These are phyloP conservation scores for Cercopithecus mitis DNA, from an alignment of 2,797 vertebrate genomes.

Conservation along the genomic window DNA sequence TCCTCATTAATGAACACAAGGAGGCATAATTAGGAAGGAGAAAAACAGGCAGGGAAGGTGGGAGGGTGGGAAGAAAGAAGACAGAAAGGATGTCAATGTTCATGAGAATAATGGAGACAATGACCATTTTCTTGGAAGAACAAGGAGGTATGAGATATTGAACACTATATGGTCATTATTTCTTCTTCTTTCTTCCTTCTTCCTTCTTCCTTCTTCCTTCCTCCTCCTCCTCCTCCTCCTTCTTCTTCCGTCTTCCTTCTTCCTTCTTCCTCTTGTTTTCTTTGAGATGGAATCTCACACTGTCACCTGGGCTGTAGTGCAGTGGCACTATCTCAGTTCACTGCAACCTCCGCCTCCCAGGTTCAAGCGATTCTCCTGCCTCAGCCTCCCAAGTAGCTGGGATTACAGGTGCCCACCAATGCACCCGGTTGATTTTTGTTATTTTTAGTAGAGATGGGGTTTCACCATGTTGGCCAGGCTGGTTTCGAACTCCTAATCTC, in stretches of 20 bases:
- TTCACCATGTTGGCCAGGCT: background rate
- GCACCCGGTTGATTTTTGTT: background rate
- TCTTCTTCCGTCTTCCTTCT: no score
- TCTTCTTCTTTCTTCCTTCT: background rate
- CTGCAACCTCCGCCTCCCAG: no score
- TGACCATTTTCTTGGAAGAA: background rate
- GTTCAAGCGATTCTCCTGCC: background rate
- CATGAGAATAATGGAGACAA: background rate
- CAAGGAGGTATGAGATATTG: background rate
- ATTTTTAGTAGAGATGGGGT: background rate
- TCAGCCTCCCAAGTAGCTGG: background rate
- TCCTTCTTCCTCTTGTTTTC: no score
- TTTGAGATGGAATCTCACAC: no score
- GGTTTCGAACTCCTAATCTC: background rate
- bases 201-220: no score
- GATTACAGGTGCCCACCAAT: background rate
- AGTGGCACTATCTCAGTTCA: no score
- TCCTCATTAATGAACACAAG: no score
- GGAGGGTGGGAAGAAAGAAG: background rate
- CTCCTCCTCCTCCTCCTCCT: no score
- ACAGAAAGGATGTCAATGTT: background rate
- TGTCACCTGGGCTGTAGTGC: no score
- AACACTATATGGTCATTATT: background rate
- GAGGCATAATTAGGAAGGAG: slow-evolving; percentile 10
- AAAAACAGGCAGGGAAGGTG: background rate